Evolutionary conservation across 2,797 vertebrate genomes (phyloP).

Genomic region (Poeciliopsis presidionis): DNA sequence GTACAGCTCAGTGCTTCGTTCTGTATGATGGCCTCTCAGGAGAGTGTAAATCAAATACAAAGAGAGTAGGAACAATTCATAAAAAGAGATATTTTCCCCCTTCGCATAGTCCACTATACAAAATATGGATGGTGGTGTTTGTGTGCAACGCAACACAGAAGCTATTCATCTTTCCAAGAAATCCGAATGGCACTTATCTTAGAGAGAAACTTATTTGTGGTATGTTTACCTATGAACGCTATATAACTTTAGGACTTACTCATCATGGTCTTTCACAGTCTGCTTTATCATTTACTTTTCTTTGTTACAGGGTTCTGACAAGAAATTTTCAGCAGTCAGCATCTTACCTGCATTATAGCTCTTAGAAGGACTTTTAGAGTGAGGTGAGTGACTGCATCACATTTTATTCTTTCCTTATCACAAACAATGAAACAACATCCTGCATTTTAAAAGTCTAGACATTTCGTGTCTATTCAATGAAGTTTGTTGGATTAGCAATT

Average conservation of each 20-base stretch:
- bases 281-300: neutral
- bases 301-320: neutral
- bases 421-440: neutral
- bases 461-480: neutral
- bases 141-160: slow-evolving; percentile 17
- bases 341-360: neutral
- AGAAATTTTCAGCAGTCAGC: neutral
- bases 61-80: slow-evolving; percentile 42
- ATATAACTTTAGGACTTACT: neutral
- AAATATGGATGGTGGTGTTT: slow-evolving; percentile 3
- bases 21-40: slow-evolving; percentile 34
- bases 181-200: slow-evolving; percentile 32
- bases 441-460: neutral
- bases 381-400: neutral
- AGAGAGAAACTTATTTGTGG: slow-evolving; percentile 18
- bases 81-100: slow-evolving; percentile 14
- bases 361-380: neutral
- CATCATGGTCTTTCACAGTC: neutral
- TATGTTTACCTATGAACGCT: slow-evolving; percentile 1
- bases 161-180: slow-evolving; percentile 20
- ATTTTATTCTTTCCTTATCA: neutral
- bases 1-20: slow-evolving; percentile 38
- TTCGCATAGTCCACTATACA: neutral
- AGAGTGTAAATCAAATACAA: slow-evolving; percentile 56
- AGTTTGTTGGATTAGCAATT: neutral